phyloP scores from a whole-genome alignment of 2,797 vertebrate genomes.

The Anisognathus igniventris region DNA sequence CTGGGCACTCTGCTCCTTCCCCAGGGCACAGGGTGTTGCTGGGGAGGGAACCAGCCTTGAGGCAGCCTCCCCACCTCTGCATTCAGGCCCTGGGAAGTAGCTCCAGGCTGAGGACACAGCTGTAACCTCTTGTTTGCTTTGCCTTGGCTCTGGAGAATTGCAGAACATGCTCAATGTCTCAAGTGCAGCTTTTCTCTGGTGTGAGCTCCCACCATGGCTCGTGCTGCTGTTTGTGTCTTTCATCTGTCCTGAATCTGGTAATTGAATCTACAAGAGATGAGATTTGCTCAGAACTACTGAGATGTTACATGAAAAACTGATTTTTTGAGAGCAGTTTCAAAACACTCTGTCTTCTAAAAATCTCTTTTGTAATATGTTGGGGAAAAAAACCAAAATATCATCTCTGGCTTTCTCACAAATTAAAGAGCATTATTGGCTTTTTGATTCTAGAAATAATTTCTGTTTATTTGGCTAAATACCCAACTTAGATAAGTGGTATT shows the following conservation, averaged over 20 bases:
- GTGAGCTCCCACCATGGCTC: background rate
- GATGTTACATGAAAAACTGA: background rate
- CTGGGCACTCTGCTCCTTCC: no score
- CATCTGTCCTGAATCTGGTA: background rate
- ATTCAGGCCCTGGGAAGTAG: background rate
- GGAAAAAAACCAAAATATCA: background rate
- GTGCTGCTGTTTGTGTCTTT: background rate
- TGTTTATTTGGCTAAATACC: background rate
- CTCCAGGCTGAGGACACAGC: background rate
- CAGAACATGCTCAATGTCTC: rapidly evolving
- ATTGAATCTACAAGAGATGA: background rate
- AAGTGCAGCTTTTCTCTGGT: background rate
- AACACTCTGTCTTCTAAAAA: background rate
- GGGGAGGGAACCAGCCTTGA: rapidly evolving
- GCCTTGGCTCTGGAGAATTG: background rate
- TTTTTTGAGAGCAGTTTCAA: background rate
- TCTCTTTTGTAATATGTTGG: background rate
- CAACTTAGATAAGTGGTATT: rapidly evolving
- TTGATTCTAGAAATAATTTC: background rate
- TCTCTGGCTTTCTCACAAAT: background rate
- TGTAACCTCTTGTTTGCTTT: rapidly evolving
- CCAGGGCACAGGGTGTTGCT: rapidly evolving
- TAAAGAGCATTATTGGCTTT: background rate
- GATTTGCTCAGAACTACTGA: background rate
- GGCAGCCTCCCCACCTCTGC: rapidly evolving